Conservation (phyloP, 2,113 vertebrate genomes). For the Microcebus jonahi region DNA sequence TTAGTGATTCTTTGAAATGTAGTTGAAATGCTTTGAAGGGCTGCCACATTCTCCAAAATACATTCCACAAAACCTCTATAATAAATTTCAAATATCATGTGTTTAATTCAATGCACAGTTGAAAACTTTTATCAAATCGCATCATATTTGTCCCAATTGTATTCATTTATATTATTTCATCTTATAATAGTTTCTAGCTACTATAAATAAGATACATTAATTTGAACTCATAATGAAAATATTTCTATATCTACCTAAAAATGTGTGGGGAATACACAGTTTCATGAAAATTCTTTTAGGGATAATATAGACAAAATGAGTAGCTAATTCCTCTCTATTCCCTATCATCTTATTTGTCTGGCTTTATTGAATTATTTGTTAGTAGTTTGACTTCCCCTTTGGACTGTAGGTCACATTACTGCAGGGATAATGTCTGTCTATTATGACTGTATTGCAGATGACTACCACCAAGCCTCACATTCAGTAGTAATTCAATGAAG, state of each 20-base stretch:
- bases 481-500: background rate
- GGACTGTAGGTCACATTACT: background rate
- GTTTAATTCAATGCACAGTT: background rate
- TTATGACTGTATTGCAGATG: background rate
- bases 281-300: background rate
- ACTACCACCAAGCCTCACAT: background rate
- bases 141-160: background rate
- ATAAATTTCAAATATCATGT: background rate
- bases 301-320: background rate
- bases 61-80: background rate
- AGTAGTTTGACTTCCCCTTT: background rate
- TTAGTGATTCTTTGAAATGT: conserved; percentile 6
- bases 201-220: background rate
- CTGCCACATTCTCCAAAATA: background rate
- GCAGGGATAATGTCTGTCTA: background rate
- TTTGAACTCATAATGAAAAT: conserved; percentile 6
- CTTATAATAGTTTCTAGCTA: background rate
- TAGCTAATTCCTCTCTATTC: background rate
- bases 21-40: background rate
- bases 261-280: background rate
- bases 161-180: background rate
- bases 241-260: background rate
- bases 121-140: background rate
- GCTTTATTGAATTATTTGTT: background rate
- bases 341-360: background rate